Conservation (phyloP, 2,888 invertebrate species). For the Melipona bicolor region DNA sequence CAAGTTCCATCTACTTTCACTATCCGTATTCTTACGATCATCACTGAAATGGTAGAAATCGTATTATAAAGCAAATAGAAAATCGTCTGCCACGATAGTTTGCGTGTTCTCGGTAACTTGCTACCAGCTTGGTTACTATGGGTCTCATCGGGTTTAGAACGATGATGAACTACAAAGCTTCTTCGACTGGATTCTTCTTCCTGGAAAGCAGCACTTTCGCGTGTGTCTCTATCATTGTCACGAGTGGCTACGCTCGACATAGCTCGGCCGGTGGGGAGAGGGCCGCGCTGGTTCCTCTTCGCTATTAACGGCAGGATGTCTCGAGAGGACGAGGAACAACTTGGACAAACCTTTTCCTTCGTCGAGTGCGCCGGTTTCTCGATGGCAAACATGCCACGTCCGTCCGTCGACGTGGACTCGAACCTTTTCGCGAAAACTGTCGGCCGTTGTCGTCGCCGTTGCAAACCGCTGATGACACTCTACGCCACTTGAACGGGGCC, state of each 20-base stretch:
- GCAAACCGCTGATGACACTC: slow-evolving; percentile 73
- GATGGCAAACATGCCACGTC: slow-evolving; percentile 65
- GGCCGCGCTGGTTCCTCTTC: slow-evolving; percentile 44
- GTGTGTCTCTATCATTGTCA: slow-evolving; percentile 58
- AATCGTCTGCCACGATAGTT: not conserved
- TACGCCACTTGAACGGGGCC: slow-evolving; percentile 63
- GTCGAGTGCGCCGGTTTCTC: slow-evolving; percentile 56
- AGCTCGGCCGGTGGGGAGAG: slow-evolving; percentile 19
- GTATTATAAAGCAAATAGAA: not conserved
- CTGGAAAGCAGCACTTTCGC: slow-evolving; percentile 37
- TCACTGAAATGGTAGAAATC: too few relatives aligned
- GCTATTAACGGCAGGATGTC: slow-evolving; percentile 63
- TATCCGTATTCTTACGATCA: too few relatives aligned
- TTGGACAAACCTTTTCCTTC: slow-evolving; percentile 59
- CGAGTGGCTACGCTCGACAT: slow-evolving; percentile 58
- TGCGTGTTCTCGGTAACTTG: not conserved
- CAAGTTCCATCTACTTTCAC: too few relatives aligned
- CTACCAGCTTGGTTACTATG: not conserved
- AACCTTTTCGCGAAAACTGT: slow-evolving; percentile 71
- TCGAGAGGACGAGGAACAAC: slow-evolving; percentile 54
- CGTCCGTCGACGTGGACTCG: slow-evolving; percentile 41
- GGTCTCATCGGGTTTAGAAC: not conserved
- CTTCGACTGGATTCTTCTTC: slow-evolving; percentile 45
- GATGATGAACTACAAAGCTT: not conserved
- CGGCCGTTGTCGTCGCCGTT: slow-evolving; percentile 70